These are phyloP conservation scores for Polydesmus complanatus DNA, from an alignment of 2,888 invertebrate species.

Conservation along the genomic window DNA sequence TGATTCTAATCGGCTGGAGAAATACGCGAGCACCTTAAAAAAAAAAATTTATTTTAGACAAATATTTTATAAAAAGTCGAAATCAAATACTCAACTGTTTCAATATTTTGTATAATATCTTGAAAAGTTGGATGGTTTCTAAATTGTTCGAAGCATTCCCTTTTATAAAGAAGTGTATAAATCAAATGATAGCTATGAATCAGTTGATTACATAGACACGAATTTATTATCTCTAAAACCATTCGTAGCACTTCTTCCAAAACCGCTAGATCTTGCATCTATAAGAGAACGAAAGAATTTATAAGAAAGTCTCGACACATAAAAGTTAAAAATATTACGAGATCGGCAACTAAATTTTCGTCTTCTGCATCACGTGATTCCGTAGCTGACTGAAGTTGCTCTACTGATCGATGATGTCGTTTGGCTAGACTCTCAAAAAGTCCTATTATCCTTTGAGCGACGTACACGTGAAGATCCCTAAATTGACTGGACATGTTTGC, in stretches of 20 bases:
- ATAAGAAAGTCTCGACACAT: neutral
- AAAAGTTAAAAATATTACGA: slow-evolving; percentile 21
- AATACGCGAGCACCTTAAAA: slow-evolving; percentile 57
- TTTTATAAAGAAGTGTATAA: slow-evolving; percentile 87
- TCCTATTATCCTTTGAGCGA: slow-evolving; percentile 73
- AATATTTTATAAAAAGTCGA: neutral
- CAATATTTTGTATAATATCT: slow-evolving; percentile 87
- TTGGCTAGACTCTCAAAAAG: slow-evolving; percentile 82
- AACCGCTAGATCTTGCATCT: slow-evolving; percentile 79
- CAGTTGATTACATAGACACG: slow-evolving; percentile 75
- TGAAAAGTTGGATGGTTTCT: slow-evolving; percentile 77
- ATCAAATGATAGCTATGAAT: slow-evolving; percentile 80
- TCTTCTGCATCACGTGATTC: slow-evolving; percentile 18
- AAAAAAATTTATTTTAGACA: slow-evolving; percentile 16
- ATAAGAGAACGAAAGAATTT: slow-evolving; percentile 20
- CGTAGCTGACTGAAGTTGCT: slow-evolving; percentile 26
- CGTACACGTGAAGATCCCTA: slow-evolving; percentile 82
- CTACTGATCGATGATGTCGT: slow-evolving; percentile 43
- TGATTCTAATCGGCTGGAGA: slow-evolving; percentile 47
- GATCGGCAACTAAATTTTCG: slow-evolving; percentile 19
- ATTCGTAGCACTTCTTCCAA: slow-evolving; percentile 92
- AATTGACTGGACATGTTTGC: slow-evolving; percentile 96
- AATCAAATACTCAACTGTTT: too few species aligned
- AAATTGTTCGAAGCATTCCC: slow-evolving; percentile 73
- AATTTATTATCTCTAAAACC: slow-evolving; percentile 94